These are phyloP conservation scores for Labeo calbasu DNA, from an alignment of 2,797 vertebrate species.

Conservation along the genomic window DNA sequence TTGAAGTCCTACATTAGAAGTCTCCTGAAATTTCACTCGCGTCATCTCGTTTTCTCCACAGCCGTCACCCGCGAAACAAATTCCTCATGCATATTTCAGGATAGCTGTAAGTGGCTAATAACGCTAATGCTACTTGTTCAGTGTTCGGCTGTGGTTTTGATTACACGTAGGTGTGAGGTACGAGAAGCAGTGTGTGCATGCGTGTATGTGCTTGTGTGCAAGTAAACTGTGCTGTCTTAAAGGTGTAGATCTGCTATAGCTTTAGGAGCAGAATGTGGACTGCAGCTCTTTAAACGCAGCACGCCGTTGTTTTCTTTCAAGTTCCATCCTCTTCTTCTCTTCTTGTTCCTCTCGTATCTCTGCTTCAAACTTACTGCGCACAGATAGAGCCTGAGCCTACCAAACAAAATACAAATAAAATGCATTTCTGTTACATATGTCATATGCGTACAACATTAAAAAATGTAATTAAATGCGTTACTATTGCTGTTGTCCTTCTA, in stretches of 20 bases:
- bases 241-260: constrained; percentile 15
- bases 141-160: constrained; percentile 37
- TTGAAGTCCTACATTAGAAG: constrained; percentile 32
- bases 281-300: constrained; percentile 93
- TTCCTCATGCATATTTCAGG: constrained; percentile 22
- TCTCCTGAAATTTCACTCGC: constrained; percentile 13
- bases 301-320: constrained; percentile 85
- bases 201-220: not conserved
- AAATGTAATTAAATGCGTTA: not conserved
- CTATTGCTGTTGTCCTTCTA: not conserved
- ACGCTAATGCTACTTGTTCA: constrained; percentile 28
- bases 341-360: constrained; percentile 94
- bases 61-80: not conserved
- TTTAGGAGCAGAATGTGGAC: constrained; percentile 82
- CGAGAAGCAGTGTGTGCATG: not conserved
- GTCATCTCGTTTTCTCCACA: not conserved
- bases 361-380: constrained; percentile 90
- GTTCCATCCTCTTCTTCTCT: constrained; percentile 85
- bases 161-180: constrained; percentile 29
- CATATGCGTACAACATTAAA: not conserved
- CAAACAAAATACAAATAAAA: constrained; percentile 14
- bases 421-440: not conserved
- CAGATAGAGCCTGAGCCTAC: constrained; percentile 87
- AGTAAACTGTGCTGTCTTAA: not conserved
- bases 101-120: not conserved